Conservation (phyloP, 2,797 vertebrate genomes). For the Malurus leucopterus region DNA sequence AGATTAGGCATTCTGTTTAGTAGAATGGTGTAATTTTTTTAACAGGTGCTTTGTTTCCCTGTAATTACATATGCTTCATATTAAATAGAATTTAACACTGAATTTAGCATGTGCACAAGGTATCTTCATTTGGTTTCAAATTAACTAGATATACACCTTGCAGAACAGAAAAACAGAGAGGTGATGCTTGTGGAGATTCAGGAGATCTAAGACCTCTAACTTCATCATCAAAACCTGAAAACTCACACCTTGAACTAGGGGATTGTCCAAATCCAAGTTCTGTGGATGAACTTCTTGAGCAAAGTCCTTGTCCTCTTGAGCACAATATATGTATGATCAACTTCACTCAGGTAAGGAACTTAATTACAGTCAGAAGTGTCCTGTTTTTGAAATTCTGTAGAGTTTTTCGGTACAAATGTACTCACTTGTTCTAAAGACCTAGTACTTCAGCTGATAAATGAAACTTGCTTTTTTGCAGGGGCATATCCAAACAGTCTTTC, state of each 20-base stretch:
- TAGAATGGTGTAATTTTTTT: neutral
- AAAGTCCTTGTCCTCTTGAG: neutral
- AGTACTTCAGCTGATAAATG: neutral
- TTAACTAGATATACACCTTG: slow-evolving; percentile 12
- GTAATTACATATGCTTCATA: neutral
- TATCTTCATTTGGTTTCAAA: neutral
- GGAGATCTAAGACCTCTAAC: neutral
- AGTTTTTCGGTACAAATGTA: neutral
- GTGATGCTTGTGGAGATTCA: neutral
- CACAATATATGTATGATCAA: neutral
- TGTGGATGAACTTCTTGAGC: neutral
- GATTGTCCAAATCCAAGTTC: neutral
- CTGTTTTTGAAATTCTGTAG: neutral
- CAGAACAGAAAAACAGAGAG: slow-evolving; percentile 34
- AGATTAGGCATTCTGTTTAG: neutral
- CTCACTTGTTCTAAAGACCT: neutral
- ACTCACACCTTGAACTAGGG: neutral
- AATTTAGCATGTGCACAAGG: neutral
- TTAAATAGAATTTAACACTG: neutral
- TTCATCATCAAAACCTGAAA: slow-evolving; percentile 1
- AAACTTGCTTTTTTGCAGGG: neutral
- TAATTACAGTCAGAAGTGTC: neutral
- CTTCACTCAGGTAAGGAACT: slow-evolving; percentile 57
- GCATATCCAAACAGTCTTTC: neutral
- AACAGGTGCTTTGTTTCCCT: neutral